These are phyloP conservation scores for Tragelaphus scriptus DNA, from an alignment of 2,113 vertebrate species.

Conservation along the genomic window DNA sequence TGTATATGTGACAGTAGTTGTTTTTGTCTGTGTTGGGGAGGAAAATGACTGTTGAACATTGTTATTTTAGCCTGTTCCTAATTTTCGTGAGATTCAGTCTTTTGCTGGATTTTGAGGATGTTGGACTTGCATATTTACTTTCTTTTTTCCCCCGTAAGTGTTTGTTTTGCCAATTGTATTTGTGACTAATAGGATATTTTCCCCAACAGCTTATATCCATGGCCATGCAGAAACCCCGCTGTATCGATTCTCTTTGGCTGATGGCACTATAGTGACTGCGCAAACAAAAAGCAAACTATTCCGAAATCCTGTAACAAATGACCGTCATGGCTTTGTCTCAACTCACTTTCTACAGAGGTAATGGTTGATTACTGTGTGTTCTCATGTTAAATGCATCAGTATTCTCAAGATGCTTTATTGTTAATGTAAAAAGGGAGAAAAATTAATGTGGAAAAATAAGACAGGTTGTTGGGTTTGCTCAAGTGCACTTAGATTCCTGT, in stretches of 20 bases:
- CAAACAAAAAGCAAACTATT: slow-evolving; percentile 95
- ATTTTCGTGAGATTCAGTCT: neutral
- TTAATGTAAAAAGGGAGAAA: neutral
- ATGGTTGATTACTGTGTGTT: neutral
- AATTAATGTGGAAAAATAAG: neutral
- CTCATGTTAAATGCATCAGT: neutral
- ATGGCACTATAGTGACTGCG: slow-evolving; percentile 94
- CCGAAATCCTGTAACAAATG: slow-evolving; percentile 90
- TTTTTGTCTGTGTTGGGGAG: neutral
- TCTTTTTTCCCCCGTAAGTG: neutral
- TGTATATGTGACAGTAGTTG: neutral
- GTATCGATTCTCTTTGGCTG: slow-evolving; percentile 95
- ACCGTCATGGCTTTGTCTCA: slow-evolving; percentile 92
- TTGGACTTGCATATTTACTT: neutral
- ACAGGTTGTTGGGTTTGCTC: neutral
- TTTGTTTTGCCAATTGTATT: neutral
- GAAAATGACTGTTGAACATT: neutral
- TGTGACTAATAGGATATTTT: slow-evolving; percentile 8
- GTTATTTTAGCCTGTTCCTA: neutral
- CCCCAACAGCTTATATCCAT: slow-evolving; percentile 86
- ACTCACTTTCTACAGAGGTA: slow-evolving; percentile 97
- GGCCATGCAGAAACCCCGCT: slow-evolving; percentile 94
- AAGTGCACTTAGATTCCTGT: slow-evolving; percentile 6
- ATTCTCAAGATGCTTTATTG: neutral
- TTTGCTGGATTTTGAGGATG: neutral